Base-by-base conservation (phyloP, 2,113 vertebrate species). In the Aepyceros melampus region DNA sequence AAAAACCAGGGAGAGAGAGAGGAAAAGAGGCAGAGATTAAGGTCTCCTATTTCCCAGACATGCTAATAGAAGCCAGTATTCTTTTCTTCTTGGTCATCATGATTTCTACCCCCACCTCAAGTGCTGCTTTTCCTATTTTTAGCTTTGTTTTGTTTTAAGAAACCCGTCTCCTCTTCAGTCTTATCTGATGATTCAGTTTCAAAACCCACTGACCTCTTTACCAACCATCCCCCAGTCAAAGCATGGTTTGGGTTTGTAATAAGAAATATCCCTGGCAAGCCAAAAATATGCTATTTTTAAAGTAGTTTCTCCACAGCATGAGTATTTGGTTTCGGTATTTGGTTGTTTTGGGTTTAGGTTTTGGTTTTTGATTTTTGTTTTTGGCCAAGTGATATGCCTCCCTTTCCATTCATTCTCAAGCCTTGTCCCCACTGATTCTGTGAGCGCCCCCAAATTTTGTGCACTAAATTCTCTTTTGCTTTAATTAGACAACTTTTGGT, bases 291-390 rank as follows among this genome's bases (percentile, higher is more conserved):
- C 76, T 83, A 85, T 76, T 91, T 94, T 97, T 60, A 78, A 89
- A 95, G 47, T 60, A 49, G 16, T 97, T 95, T 71, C 58, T 94
- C 47, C n/a, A 67, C 17, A 62, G 83, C 96, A 87, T n/a, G 36
- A n/a, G 12, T 91, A 53, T 95, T 71, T 79, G 21, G 15, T 74
- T 92, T 96, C 25, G 3, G 27, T 29, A 71, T 89, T 78, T 93
- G 55, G 31, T 84, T 74, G 7, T 49, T 60, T 95, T 58, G 31
- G 16, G 7, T 45, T 53, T 96, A 84, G 31, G 19, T 85, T 84
- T 47, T 71, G 36, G 31, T 55, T 51, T 56, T 81, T 67, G 40
- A 29, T 79, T 89, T 97, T 94, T 89, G 79, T 51, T 92, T 43
- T 87, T 45, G 5, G 11, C 36, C 71, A 81, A 40, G 7, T 67